Conservation (phyloP, 2,113 vertebrate genomes). For the Caretta caretta region DNA sequence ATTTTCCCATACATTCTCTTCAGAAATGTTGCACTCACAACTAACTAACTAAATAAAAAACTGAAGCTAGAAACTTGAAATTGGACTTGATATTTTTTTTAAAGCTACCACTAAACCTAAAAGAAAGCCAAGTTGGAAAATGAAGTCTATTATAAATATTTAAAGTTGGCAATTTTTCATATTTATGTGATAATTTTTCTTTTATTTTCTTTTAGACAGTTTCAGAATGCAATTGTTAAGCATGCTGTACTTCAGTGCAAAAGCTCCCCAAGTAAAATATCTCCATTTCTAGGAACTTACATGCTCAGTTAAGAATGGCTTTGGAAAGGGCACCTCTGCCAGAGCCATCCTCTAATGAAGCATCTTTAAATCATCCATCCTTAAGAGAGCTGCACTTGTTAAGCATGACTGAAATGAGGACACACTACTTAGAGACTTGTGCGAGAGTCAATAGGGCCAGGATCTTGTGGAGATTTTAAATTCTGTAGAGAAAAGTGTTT, state of each 20-base stretch:
- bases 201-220: rapidly evolving
- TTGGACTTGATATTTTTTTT: too few relatives aligned
- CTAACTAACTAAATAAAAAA: too few relatives aligned
- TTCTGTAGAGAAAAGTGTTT: background rate
- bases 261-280: background rate
- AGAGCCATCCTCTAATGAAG: background rate
- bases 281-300: background rate
- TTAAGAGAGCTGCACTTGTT: background rate
- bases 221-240: background rate
- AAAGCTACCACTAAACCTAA: background rate
- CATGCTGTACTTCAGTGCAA: background rate
- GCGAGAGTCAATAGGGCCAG: background rate
- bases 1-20: background rate
- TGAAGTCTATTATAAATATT: background rate
- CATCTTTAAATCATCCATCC: background rate
- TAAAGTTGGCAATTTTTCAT: background rate
- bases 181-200: background rate
- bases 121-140: background rate
- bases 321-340: background rate
- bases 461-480: background rate
- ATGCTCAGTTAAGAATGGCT: background rate
- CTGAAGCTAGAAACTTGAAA: too few relatives aligned
- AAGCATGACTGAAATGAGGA: background rate
- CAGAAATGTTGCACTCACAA: background rate
- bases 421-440: background rate